Evolutionary conservation across 2,888 invertebrate genomes (phyloP), one percentile per base, ranked within the genome.

Genomic region (Anarsia innoxiella): DNA sequence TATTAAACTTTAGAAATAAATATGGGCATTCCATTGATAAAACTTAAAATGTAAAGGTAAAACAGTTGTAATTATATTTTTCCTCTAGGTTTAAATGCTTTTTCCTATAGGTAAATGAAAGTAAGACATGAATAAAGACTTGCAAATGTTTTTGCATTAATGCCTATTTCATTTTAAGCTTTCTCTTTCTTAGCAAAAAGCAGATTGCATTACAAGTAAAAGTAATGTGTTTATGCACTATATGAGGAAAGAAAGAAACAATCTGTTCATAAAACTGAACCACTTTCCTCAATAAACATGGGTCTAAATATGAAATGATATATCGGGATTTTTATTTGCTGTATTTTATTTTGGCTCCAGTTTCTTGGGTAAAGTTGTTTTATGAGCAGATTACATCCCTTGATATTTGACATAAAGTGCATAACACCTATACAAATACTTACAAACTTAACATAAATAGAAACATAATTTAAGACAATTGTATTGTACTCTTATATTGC

Each of bases 401-500:
- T 19, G 6, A 19, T 19, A 19, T 19, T 19, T 19, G 3, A 19
- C 6, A 19, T 8, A 14, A 29, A 10, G 2, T 30, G n/a, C 2
- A 9, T 9, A 19, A 8, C 12, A 4, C 2, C 23, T 31, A 9
- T 12, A 9, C 19, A 19, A 19, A 19, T 19, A 5, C 19, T 19
- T 19, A 6, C 19, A 19, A 5, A 6, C 19, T 19, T 19, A 19
- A 19, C 6, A 19, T 6, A 19, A 6, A 19, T 6, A 19, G 6
- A 19, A 19, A 23, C 6, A 9, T 25, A 25, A n/a, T 6, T 25
- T 31, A 23, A 23, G 26, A 10, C 13, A 15, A 11, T 9, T 54
- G 48, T 13, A 49, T 33, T 19, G 46, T 46, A 43, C 40, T 49
- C 41, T 71, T 69, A 37, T 69, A 77, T 8, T 51, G 57, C 36